These are phyloP conservation scores for Melanotaenia pygmaea DNA, from an alignment of 2,797 vertebrate species.

Conservation along the genomic window DNA sequence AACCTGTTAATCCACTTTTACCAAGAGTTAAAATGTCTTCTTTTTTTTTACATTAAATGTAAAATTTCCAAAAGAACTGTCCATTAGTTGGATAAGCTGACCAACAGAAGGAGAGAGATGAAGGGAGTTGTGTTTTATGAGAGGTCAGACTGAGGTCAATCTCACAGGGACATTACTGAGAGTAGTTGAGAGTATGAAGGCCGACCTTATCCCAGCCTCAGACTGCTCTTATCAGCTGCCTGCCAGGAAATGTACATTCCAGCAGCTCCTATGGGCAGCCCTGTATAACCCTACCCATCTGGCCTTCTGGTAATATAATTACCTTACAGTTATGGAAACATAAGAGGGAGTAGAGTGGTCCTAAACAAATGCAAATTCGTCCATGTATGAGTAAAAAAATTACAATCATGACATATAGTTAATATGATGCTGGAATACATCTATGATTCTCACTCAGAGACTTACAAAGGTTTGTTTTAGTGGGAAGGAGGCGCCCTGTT, in stretches of 20 bases:
- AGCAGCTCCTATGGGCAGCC: constrained; percentile 49
- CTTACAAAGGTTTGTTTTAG: constrained; percentile 38
- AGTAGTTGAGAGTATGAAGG: constrained; percentile 40
- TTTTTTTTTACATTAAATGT: background rate
- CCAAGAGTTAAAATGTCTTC: background rate
- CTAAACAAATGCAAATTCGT: constrained; percentile 25
- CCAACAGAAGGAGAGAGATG: constrained; percentile 44
- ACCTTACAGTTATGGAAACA: constrained; percentile 44
- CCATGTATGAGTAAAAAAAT: constrained; percentile 17
- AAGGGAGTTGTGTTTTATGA: constrained; percentile 3
- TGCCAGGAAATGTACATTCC: constrained; percentile 67
- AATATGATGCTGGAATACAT: constrained; percentile 27
- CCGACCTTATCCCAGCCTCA: constrained; percentile 36
- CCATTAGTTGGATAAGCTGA: constrained; percentile 7
- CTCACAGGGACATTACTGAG: constrained; percentile 25
- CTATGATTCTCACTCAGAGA: constrained; percentile 30
- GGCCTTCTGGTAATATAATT: constrained; percentile 66
- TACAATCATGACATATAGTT: constrained; percentile 16
- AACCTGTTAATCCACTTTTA: background rate
- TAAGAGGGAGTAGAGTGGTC: constrained; percentile 12
- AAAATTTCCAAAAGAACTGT: background rate
- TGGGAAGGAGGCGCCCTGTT: constrained; percentile 69
- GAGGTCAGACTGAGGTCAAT: constrained; percentile 52
- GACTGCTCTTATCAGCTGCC: constrained; percentile 55
- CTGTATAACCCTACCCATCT: constrained; percentile 62